Conservation (phyloP, 2,797 vertebrate genomes). For the Tragopan temminckii region DNA sequence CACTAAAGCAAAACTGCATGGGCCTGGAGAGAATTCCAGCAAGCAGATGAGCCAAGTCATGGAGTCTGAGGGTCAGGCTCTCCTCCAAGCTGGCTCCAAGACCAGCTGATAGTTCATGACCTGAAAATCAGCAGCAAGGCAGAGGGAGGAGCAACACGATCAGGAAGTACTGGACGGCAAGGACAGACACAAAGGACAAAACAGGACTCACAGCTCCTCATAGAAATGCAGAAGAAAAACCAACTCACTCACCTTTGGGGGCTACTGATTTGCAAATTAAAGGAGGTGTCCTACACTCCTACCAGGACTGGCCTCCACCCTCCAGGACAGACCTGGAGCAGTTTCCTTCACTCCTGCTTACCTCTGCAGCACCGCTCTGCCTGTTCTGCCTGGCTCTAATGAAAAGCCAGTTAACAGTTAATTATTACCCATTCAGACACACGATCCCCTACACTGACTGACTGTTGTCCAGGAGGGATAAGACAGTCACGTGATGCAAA, state of each 20-base stretch:
- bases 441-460: constrained; percentile 27
- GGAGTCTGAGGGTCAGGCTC: not conserved
- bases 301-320: not conserved
- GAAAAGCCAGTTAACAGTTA: constrained; percentile 74
- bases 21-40: not conserved
- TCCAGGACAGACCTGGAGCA: not conserved
- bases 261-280: constrained; percentile 43
- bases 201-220: not conserved
- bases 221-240: not conserved
- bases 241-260: constrained; percentile 48
- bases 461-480: constrained; percentile 45
- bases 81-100: not conserved
- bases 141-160: not conserved
- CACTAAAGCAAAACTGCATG: not conserved
- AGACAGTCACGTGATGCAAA: constrained; percentile 59
- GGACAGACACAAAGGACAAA: not conserved
- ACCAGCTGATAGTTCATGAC: not conserved
- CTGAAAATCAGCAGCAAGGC: not conserved
- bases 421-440: constrained; percentile 73
- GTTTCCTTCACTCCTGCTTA: not conserved
- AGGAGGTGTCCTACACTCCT: not conserved
- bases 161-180: not conserved
- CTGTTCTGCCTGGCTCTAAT: constrained; percentile 42
- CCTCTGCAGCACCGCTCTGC: not conserved
- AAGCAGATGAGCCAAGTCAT: accelerated